phyloP scores from a whole-genome alignment of 2,797 vertebrate species.

The Liparis tanakae region DNA sequence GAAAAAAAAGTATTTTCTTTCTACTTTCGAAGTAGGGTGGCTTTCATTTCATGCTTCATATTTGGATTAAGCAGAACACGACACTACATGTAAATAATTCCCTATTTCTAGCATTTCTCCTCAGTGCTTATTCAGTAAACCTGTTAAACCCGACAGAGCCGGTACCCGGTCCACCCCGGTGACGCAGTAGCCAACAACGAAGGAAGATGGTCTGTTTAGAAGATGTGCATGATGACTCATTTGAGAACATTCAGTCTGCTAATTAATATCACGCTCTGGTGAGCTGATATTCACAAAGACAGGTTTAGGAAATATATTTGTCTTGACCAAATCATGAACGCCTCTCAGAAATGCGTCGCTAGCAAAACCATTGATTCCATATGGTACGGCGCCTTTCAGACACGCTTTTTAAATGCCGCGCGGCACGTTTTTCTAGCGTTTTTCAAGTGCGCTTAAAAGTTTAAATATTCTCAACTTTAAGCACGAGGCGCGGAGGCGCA shows the following conservation, averaged over 20 bases:
- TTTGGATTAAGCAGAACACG: slow-evolving; percentile 33
- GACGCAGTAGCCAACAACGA: not conserved
- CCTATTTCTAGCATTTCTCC: slow-evolving; percentile 10
- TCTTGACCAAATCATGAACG: slow-evolving; percentile 29
- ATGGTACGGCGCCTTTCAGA: too few relatives aligned
- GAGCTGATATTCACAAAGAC: not conserved
- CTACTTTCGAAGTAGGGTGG: slow-evolving; percentile 14
- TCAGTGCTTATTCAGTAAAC: not conserved
- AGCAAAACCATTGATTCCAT: too few relatives aligned
- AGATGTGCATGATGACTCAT: not conserved
- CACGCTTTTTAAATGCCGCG: too few relatives aligned
- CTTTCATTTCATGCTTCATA: slow-evolving; percentile 51
- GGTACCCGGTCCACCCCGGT: not conserved
- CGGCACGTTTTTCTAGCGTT: too few relatives aligned
- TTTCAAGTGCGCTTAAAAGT: too few relatives aligned
- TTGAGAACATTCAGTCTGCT: not conserved
- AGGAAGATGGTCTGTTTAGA: not conserved
- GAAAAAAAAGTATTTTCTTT: slow-evolving; percentile 31
- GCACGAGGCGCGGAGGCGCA: too few relatives aligned
- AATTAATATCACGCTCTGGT: slow-evolving; percentile 20
- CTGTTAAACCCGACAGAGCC: not conserved
- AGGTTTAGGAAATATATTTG: slow-evolving; percentile 32
- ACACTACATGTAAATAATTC: slow-evolving; percentile 17
- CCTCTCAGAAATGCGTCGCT: too few relatives aligned
- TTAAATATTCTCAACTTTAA: too few relatives aligned